phyloP scores from a whole-genome alignment of 2,113 vertebrate species.

The Eolophus roseicapilla region DNA sequence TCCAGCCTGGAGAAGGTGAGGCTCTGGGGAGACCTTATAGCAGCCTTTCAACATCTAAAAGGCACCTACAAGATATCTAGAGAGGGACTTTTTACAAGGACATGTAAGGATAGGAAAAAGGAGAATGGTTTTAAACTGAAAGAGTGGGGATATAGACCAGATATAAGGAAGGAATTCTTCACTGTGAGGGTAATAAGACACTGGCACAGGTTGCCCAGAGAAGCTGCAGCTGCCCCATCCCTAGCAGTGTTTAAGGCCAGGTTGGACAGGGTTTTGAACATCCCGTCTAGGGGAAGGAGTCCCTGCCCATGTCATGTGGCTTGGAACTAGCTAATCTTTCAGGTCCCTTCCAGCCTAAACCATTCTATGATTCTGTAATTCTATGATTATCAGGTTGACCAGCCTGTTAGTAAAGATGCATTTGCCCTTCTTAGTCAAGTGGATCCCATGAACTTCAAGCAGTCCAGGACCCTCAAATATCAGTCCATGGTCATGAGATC shows the following conservation, averaged over 20 bases:
- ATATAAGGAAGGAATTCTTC: background rate
- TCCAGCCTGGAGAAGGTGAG: background rate
- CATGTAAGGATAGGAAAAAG: background rate
- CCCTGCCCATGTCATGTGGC: background rate
- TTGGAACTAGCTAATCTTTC: background rate
- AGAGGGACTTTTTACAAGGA: background rate
- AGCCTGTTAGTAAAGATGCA: background rate
- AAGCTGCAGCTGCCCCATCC: background rate
- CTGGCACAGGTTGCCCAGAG: background rate
- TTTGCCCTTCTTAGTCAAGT: background rate
- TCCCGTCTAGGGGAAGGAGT: background rate
- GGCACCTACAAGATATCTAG: background rate
- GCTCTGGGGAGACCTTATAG: background rate
- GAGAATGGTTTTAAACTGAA: background rate
- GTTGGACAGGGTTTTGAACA: background rate
- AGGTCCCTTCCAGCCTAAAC: background rate
- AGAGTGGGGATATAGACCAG: background rate
- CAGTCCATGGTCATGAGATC: background rate
- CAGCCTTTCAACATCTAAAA: background rate
- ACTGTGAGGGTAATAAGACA: background rate
- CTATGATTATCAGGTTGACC: background rate
- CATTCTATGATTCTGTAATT: background rate
- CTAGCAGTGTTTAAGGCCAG: background rate
- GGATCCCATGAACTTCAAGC: background rate
- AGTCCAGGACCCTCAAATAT: background rate